Percentiles rank a stretch among this genome's conserved stretches.
Conservation (phyloP, 2,797 vertebrate species). For the Monodelphis domestica region DNA sequence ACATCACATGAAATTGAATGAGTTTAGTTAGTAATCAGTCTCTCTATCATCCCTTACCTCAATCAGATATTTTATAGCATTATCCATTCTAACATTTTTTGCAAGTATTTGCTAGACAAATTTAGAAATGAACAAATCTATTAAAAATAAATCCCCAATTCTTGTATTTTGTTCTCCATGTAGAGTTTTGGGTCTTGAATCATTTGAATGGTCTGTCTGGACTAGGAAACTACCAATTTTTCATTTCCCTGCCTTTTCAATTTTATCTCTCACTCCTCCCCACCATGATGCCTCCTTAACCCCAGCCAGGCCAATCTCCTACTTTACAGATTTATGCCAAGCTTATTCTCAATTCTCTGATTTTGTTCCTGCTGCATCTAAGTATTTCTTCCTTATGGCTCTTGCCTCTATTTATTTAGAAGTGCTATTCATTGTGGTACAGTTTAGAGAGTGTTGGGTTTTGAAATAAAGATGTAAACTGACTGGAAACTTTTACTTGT, state of each 20-base stretch:
- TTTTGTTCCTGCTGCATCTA: not conserved
- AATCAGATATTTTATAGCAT: not conserved
- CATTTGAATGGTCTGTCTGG: not conserved
- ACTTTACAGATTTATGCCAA: not conserved
- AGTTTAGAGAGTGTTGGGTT: not conserved
- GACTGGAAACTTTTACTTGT: too few relatives aligned
- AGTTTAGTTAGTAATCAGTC: not conserved
- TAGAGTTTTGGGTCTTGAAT: slow-evolving; percentile 29
- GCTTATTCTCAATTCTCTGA: not conserved
- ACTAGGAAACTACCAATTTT: not conserved
- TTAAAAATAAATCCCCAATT: not conserved
- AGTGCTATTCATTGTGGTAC: not conserved
- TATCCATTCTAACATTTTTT: slow-evolving; percentile 22
- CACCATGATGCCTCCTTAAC: not conserved
- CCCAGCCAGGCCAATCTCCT: not conserved
- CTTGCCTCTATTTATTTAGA: not conserved
- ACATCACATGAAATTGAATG: slow-evolving; percentile 39
- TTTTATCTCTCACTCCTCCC: not conserved
- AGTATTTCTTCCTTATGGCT: not conserved
- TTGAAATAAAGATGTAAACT: too few relatives aligned
- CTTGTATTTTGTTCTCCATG: not conserved
- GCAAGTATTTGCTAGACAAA: not conserved
- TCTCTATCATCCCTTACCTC: not conserved
- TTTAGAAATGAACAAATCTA: slow-evolving; percentile 4
- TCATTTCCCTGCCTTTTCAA: not conserved